Percentiles rank a stretch among this genome's conserved stretches.
Evolutionary conservation across 2,113 vertebrate species (phyloP).

Genomic region (Suricata suricatta): DNA sequence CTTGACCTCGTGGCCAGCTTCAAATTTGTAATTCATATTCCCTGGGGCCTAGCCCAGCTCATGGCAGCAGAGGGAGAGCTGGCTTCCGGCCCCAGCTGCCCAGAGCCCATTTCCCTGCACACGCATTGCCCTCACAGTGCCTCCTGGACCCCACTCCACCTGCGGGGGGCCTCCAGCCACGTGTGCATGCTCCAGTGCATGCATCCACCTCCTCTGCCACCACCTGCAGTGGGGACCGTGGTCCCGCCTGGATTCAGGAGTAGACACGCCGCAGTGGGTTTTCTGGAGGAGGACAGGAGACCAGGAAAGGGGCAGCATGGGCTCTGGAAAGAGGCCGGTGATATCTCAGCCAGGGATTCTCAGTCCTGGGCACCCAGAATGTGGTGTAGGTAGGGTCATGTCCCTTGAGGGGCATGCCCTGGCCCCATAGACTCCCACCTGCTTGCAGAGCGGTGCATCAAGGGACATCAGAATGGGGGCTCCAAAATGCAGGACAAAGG

Average conservation of each 20-base stretch:
- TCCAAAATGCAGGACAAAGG: neutral
- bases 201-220: neutral
- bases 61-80: neutral
- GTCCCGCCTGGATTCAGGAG: neutral
- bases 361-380: neutral
- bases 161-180: fast-evolving
- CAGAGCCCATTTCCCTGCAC: fast-evolving
- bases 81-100: fast-evolving
- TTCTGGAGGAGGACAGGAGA: neutral
- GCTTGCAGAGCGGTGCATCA: no score
- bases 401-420: no score
- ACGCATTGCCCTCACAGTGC: fast-evolving
- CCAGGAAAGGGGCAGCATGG: no score
- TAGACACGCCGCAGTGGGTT: neutral
- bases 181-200: fast-evolving
- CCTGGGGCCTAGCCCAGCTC: fast-evolving
- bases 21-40: neutral
- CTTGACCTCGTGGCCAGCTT: neutral
- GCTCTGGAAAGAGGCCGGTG: neutral
- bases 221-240: fast-evolving
- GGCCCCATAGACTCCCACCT: neutral
- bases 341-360: neutral
- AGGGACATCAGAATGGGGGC: no score
- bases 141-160: no score
- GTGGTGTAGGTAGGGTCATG: neutral